Conservation (phyloP, 2,113 vertebrate species). For the Nettapus auritus region DNA sequence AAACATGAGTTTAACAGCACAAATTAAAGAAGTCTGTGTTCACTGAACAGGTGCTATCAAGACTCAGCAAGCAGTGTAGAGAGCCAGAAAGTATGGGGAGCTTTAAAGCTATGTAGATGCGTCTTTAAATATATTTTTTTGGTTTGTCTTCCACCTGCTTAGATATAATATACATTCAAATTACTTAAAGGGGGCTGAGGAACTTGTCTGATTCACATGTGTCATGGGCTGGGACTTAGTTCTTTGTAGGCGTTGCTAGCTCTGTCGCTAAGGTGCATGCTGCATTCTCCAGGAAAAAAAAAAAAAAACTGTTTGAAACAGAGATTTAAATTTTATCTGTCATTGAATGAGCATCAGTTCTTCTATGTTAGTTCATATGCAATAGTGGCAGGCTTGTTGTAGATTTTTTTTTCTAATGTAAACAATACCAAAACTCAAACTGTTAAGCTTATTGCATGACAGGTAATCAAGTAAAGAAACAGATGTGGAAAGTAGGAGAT, state of each 20-base stretch:
- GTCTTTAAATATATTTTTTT: conserved; percentile 24
- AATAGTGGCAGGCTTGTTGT: neutral
- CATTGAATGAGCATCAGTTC: neutral
- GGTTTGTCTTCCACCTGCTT: neutral
- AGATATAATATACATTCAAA: neutral
- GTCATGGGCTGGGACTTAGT: neutral
- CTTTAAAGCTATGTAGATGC: neutral
- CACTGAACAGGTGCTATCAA: neutral
- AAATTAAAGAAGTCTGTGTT: neutral
- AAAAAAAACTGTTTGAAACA: neutral
- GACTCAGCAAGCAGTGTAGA: neutral
- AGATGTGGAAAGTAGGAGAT: neutral
- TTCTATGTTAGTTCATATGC: neutral
- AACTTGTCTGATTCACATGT: neutral
- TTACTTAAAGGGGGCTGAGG: neutral
- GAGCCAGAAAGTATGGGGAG: neutral
- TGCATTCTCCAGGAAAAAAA: conserved; percentile 27
- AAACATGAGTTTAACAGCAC: neutral
- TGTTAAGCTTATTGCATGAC: neutral
- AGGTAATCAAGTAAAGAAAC: neutral
- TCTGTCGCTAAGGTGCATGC: neutral
- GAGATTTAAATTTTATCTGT: neutral
- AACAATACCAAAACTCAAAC: neutral
- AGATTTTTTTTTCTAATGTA: neutral
- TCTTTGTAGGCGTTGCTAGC: neutral